phyloP scores from a whole-genome alignment of 2,797 vertebrate species.

The Hylomyscus alleni region DNA sequence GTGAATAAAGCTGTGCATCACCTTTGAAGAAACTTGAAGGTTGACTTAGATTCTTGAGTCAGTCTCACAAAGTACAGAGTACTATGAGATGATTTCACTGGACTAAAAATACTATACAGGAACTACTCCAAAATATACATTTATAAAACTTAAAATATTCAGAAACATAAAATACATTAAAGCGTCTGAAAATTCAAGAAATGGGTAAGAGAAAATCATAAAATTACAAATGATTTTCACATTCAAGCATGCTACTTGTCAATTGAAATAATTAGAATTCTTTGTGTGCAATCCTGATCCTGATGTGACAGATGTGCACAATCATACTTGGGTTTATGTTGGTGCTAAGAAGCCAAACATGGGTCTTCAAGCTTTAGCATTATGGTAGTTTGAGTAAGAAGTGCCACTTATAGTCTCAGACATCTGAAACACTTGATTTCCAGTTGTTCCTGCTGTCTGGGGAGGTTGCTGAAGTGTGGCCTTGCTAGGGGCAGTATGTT shows the following conservation, averaged over 20 bases:
- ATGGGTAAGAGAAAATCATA: background rate
- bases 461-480: background rate
- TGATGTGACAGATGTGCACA: background rate
- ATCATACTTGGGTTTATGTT: background rate
- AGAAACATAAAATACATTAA: background rate
- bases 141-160: constrained; percentile 46
- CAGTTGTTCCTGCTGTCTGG: background rate
- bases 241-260: background rate
- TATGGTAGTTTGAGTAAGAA: background rate
- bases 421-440: too few relatives aligned
- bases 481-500: background rate
- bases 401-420: background rate
- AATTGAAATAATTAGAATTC: background rate
- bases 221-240: constrained; percentile 52
- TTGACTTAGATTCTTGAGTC: constrained; percentile 37
- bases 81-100: background rate
- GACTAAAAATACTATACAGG: constrained; percentile 33
- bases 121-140: background rate
- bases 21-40: constrained; percentile 34
- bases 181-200: background rate
- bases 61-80: constrained; percentile 31
- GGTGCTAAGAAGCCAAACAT: background rate
- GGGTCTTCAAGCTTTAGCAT: background rate
- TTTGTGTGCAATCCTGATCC: background rate
- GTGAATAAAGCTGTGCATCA: constrained; percentile 2